Base-by-base conservation (phyloP, 2,113 vertebrate species). In the Pelmatolapia mariae region DNA sequence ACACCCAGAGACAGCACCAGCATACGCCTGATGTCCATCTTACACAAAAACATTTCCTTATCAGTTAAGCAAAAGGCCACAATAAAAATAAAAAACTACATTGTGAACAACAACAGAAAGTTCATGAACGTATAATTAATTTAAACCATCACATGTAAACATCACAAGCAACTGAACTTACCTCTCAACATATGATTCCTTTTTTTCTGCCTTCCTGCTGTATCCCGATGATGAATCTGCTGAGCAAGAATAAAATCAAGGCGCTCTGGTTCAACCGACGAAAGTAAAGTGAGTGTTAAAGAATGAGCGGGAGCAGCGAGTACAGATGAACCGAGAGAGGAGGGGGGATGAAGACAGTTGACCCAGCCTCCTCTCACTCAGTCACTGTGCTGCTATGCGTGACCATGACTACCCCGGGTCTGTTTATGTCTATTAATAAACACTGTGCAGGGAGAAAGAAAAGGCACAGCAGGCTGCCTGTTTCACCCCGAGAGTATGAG, bases 361-460 rank as follows among this genome's bases (percentile, higher is more conserved):
- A 92, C 45, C 88, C 89, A 91, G 85, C 89, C 87, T 93, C 85
- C 88, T 91, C 85, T 85, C 71, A 83, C 87, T 82, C 86, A 86
- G 84, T 91, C 89, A 89, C 76, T 38, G 81, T 83, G 87, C 89
- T 92, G 92, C 86, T 90, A 94, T 91, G 95, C 91, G 96, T 96
- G 91, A 85, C 96, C 95, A 93, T 94, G 96, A 90, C 94, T 92
- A 97, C 96, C 82, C 79, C 13, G 57, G 83, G 87, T 94, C 91
- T 96, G 95, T 97, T 97, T 96, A 90, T 87, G 92, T 94, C 90
- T 97, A 96, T 96, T 96, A 96, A 96, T 97, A 97, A 96, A 95
- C 93, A 94, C 86, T 88, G 56, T 85, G 66, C 80, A 26, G 87
- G 78, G 82, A 66, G 89, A 94, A 91, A 94, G 90, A 92, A 36